Evolutionary conservation across 1,140 invertebrate species (phyloP).

Genomic region (Drosophila albomicans): DNA sequence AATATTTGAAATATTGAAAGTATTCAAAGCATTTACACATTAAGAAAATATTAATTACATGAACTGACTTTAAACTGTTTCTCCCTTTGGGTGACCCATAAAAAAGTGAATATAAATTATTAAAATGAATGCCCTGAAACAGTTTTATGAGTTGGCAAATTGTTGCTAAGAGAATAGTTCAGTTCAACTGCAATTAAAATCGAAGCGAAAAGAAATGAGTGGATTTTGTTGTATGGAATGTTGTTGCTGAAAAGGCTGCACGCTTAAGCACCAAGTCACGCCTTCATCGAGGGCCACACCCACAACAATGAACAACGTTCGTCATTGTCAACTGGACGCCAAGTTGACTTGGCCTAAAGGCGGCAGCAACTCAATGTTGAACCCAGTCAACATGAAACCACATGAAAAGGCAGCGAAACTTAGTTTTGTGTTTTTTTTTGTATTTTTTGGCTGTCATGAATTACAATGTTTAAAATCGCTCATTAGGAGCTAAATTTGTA

Average conservation of each 20-base stretch:
- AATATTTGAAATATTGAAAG: no score
- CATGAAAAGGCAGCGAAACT: constrained; percentile 68
- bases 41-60: no score
- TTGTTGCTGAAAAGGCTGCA: constrained; percentile 35
- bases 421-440: neutral
- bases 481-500: constrained; percentile 81
- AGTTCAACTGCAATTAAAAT: constrained; percentile 7
- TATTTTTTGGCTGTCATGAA: constrained; percentile 48
- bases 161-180: constrained; percentile 10
- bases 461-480: constrained; percentile 79
- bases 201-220: constrained; percentile 3
- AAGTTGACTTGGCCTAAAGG: constrained; percentile 23
- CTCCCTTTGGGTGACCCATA: no score
- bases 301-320: constrained; percentile 37
- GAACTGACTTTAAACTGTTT: no score
- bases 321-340: constrained; percentile 30
- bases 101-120: constrained; percentile 1
- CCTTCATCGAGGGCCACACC: constrained; percentile 62
- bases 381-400: constrained; percentile 58
- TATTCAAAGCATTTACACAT: no score
- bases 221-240: constrained; percentile 23
- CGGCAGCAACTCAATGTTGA: constrained; percentile 26
- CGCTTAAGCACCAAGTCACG: constrained; percentile 73
- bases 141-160: constrained; percentile 12
- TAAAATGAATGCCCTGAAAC: constrained; percentile 1